Percentiles rank a stretch among this genome's conserved stretches.
These are phyloP conservation scores for Helarctos malayanus DNA, from an alignment of 2,797 vertebrate genomes.

Conservation along the genomic window DNA sequence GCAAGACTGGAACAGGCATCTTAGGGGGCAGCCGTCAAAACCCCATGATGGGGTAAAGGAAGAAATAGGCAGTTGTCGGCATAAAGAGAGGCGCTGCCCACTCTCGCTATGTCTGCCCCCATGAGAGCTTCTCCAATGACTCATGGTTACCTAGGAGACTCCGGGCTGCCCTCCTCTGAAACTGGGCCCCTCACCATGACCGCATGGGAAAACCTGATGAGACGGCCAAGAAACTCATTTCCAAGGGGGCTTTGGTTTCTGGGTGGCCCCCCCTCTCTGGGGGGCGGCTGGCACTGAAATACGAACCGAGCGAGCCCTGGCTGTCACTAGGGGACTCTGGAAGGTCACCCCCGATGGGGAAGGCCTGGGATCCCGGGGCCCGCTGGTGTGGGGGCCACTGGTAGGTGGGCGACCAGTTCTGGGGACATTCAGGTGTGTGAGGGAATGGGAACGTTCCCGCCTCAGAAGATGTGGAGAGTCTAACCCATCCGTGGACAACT, in stretches of 20 bases:
- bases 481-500: neutral
- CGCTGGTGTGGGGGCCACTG: neutral
- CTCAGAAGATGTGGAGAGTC: neutral
- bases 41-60: neutral
- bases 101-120: accelerated
- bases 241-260: slow-evolving; percentile 87
- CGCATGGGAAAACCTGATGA: neutral
- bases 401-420: accelerated
- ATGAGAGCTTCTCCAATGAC: accelerated
- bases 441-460: slow-evolving; percentile 74
- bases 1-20: neutral
- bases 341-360: accelerated
- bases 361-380: neutral
- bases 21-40: neutral
- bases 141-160: neutral
- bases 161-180: accelerated
- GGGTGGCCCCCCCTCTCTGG: neutral
- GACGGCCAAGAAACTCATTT: slow-evolving; percentile 79
- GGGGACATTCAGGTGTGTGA: slow-evolving; percentile 58
- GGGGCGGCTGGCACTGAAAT: neutral
- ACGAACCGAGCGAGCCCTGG: slow-evolving; percentile 59
- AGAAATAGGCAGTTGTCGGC: neutral
- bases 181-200: neutral
- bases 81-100: neutral
- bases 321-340: neutral